Evolutionary conservation across 2,888 invertebrate genomes (phyloP).

Genomic region (Dolichopus griseipennis): DNA sequence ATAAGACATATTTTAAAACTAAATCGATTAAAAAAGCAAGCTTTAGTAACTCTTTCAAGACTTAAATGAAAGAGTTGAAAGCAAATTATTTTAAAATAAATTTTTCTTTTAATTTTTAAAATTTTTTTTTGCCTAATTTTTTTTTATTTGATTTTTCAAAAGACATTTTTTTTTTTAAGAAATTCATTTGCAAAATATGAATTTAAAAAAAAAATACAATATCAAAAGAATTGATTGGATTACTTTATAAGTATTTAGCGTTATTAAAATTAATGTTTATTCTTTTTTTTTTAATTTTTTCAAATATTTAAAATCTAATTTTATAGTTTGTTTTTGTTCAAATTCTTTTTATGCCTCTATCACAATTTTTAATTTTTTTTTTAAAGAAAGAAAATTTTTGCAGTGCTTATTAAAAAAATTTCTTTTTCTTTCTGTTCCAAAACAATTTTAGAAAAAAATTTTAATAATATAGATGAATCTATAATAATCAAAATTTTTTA

Average conservation of each 20-base stretch:
- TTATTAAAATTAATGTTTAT: no score
- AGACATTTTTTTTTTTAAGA: no score
- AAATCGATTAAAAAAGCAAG: background rate
- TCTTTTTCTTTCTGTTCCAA: background rate
- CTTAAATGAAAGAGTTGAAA: slow-evolving; percentile 1
- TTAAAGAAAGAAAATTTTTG: background rate
- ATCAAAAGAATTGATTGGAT: no score
- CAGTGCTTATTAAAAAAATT: background rate
- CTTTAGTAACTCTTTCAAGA: background rate
- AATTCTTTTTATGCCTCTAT: slow-evolving; percentile 1
- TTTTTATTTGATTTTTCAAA: no score
- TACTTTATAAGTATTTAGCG: no score
- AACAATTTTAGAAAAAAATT: background rate
- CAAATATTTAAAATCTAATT: no score
- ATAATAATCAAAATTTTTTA: background rate
- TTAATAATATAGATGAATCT: background rate
- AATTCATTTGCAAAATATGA: no score
- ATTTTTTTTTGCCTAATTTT: background rate
- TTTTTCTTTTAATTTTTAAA: background rate
- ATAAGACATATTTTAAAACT: background rate
- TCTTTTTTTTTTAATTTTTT: no score
- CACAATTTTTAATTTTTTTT: background rate
- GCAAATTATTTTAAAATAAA: background rate
- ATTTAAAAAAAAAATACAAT: no score
- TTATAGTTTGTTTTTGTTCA: background rate